Conservation (phyloP, 2,888 invertebrate genomes). For the Emesis russula region DNA sequence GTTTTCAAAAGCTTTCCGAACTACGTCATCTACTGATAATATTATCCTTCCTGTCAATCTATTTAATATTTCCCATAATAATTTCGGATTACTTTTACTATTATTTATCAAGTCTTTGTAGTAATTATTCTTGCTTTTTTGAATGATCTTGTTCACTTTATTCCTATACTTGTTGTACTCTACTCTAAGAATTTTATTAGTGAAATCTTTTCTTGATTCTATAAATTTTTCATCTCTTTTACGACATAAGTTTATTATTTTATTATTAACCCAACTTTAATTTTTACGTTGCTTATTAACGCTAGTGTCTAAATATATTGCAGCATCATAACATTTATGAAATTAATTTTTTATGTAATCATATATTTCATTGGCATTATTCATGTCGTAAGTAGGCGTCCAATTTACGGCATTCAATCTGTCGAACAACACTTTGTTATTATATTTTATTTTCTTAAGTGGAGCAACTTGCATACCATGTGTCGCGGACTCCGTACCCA, state of each 20-base stretch:
- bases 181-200: slow-evolving; percentile 19
- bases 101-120: too few relatives aligned
- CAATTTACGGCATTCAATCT: too few relatives aligned
- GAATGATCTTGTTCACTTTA: slow-evolving; percentile 20
- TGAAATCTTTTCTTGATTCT: slow-evolving; percentile 27
- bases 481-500: too few relatives aligned
- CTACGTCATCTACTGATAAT: background rate
- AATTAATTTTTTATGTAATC: too few relatives aligned
- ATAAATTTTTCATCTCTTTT: slow-evolving; percentile 21
- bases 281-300: background rate
- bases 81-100: slow-evolving; percentile 11
- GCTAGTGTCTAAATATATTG: too few relatives aligned
- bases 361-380: too few relatives aligned
- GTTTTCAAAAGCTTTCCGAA: too few relatives aligned
- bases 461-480: too few relatives aligned
- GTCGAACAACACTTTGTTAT: too few relatives aligned
- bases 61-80: slow-evolving; percentile 21
- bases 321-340: too few relatives aligned
- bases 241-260: slow-evolving; percentile 22
- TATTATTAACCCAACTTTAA: slow-evolving; percentile 26
- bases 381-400: too few relatives aligned
- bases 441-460: too few relatives aligned
- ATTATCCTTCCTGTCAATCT: slow-evolving; percentile 12
- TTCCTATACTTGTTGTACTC: slow-evolving; percentile 29
- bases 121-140: slow-evolving; percentile 17